Evolutionary conservation across 2,888 invertebrate species (phyloP).

Genomic region (Hylaea fasciaria): DNA sequence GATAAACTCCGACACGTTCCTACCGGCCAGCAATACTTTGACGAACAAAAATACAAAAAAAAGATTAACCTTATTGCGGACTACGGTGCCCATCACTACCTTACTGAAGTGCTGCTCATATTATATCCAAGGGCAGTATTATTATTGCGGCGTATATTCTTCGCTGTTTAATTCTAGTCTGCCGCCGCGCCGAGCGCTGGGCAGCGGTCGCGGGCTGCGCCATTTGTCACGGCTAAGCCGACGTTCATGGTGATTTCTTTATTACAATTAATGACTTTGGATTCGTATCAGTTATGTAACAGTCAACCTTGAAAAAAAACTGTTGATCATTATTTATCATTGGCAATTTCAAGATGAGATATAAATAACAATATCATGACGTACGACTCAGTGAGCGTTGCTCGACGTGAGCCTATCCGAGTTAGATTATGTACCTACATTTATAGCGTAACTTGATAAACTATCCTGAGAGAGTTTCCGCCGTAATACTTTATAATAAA

Average conservation of each 20-base stretch:
- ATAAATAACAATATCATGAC: not conserved
- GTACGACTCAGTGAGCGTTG: not conserved
- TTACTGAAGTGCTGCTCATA: conserved; percentile 4
- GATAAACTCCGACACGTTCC: too few relatives aligned
- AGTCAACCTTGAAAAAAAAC: not conserved
- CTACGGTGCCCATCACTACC: conserved; percentile 4
- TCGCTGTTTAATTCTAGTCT: conserved; percentile 2
- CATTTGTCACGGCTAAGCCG: conserved; percentile 1
- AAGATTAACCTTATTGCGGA: too few relatives aligned
- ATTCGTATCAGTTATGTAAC: conserved; percentile 1
- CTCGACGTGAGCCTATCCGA: not conserved
- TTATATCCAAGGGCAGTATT: conserved; percentile 2
- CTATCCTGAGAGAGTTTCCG: too few relatives aligned
- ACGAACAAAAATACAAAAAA: too few relatives aligned
- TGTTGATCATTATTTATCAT: not conserved
- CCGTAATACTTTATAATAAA: too few relatives aligned
- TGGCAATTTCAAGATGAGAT: not conserved
- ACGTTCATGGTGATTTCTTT: conserved; percentile 6
- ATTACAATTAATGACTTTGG: conserved; percentile 1
- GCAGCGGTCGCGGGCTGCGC: not conserved
- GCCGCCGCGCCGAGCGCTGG: too few relatives aligned
- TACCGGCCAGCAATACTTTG: too few relatives aligned
- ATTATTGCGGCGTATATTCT: conserved; percentile 12
- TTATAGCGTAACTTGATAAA: too few relatives aligned
- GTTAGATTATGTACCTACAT: not conserved